A percentile compares a stretch with the other conserved stretches of the same genome.
These are phyloP conservation scores for Gallinago solitaria DNA, from an alignment of 2,797 vertebrate genomes.

Conservation along the genomic window DNA sequence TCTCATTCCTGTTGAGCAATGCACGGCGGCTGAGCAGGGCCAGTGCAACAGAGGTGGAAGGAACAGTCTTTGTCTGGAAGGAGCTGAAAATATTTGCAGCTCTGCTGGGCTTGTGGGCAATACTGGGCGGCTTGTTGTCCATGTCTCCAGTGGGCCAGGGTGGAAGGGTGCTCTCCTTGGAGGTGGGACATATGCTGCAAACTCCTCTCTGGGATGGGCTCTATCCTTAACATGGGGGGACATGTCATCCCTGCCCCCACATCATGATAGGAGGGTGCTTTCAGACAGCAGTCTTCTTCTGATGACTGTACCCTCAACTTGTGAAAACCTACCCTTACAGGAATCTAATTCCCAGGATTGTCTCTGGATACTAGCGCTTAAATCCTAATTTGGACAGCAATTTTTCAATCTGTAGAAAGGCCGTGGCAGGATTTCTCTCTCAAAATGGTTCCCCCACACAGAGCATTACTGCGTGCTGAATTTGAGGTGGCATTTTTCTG, in stretches of 20 bases:
- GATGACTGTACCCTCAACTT: background rate
- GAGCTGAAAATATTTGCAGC: background rate
- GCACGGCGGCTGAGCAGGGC: background rate
- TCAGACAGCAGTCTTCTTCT: background rate
- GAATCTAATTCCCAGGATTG: accelerated
- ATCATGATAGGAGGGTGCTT: background rate
- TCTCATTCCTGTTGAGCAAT: background rate
- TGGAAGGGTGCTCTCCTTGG: background rate
- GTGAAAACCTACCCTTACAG: background rate
- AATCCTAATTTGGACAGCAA: background rate
- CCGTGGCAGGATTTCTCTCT: background rate
- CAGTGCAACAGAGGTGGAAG: background rate
- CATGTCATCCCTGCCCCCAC: too few species aligned
- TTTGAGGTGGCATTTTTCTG: background rate
- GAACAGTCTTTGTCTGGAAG: background rate
- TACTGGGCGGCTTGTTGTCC: background rate
- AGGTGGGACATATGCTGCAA: accelerated
- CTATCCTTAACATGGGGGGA: background rate
- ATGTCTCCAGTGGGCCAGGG: background rate
- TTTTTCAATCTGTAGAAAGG: background rate
- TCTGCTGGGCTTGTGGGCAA: background rate
- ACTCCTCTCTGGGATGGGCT: background rate
- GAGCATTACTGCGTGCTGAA: background rate
- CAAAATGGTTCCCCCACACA: background rate
- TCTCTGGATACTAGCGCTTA: background rate